Percentiles rank a stretch among this genome's conserved stretches.
These are phyloP conservation scores for Altica lythri DNA, from an alignment of 2,888 invertebrate species.

Conservation along the genomic window DNA sequence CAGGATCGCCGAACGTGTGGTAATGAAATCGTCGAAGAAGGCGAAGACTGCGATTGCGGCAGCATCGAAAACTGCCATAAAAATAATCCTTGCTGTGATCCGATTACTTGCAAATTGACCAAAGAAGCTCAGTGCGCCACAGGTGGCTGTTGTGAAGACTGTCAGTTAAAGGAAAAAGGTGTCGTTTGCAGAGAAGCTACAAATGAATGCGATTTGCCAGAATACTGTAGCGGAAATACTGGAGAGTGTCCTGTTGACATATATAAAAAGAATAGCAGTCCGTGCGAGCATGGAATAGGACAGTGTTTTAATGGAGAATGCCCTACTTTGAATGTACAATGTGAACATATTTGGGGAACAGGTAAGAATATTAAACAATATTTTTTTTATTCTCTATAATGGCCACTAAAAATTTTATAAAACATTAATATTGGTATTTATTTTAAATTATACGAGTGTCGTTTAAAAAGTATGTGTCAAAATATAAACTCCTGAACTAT, in stretches of 20 bases:
- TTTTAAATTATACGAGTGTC: too few relatives aligned
- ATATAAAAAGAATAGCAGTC: slow-evolving; percentile 89
- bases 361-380: slow-evolving; percentile 56
- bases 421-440: too few relatives aligned
- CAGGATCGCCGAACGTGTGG: slow-evolving; percentile 75
- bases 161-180: slow-evolving; percentile 75
- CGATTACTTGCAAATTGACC: slow-evolving; percentile 92
- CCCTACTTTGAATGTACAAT: slow-evolving; percentile 85
- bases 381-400: background rate
- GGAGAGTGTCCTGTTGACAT: slow-evolving; percentile 91
- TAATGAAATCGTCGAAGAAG: slow-evolving; percentile 91
- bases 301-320: slow-evolving; percentile 93
- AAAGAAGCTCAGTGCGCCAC: slow-evolving; percentile 93
- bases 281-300: slow-evolving; percentile 74
- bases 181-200: slow-evolving; percentile 82
- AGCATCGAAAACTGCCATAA: slow-evolving; percentile 85
- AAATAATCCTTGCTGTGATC: slow-evolving; percentile 95
- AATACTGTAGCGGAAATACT: slow-evolving; percentile 86
- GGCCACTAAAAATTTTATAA: too few relatives aligned
- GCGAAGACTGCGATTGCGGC: slow-evolving; percentile 98
- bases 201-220: slow-evolving; percentile 95
- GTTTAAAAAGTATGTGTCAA: too few relatives aligned
- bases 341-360: slow-evolving; percentile 92
- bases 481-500: too few relatives aligned
- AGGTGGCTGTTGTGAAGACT: slow-evolving; percentile 90